These are phyloP conservation scores for Atrichornis clamosus DNA, from an alignment of 2,113 vertebrate species.

Conservation along the genomic window DNA sequence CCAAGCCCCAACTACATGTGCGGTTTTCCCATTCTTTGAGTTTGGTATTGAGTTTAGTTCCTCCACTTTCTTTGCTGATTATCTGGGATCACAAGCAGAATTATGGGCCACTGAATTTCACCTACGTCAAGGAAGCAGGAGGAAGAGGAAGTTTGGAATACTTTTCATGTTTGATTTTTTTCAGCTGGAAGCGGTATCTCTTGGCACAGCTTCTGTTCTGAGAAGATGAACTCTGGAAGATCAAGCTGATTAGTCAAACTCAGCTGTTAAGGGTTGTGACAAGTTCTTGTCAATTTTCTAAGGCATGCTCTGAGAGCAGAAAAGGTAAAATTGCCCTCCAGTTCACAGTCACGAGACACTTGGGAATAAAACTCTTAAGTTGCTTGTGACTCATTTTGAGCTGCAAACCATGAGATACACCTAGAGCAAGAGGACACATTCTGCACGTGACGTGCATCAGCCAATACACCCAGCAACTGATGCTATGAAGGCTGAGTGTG, in stretches of 20 bases:
- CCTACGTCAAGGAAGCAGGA: not conserved
- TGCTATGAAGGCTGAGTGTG: not conserved
- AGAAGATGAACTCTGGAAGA: not conserved
- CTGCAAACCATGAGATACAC: not conserved
- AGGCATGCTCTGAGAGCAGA: not conserved
- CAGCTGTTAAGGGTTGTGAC: not conserved
- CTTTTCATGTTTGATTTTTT: not conserved
- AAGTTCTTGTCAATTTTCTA: not conserved
- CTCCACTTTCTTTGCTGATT: not conserved
- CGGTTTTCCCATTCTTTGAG: not conserved
- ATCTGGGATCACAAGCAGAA: not conserved
- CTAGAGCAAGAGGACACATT: not conserved
- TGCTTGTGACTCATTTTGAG: not conserved
- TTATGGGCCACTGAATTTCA: not conserved
- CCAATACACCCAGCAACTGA: not conserved
- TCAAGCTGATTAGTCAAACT: not conserved
- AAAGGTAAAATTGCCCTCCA: not conserved
- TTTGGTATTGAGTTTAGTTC: not conserved
- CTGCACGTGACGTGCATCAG: not conserved
- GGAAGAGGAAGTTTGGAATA: not conserved
- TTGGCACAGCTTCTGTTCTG: not conserved
- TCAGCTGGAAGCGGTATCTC: not conserved
- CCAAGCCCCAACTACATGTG: accelerated
- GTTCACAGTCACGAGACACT: not conserved
- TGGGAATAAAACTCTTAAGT: not conserved